Conservation (phyloP, 2,888 invertebrate genomes). For the Boloria euphrosyne region DNA sequence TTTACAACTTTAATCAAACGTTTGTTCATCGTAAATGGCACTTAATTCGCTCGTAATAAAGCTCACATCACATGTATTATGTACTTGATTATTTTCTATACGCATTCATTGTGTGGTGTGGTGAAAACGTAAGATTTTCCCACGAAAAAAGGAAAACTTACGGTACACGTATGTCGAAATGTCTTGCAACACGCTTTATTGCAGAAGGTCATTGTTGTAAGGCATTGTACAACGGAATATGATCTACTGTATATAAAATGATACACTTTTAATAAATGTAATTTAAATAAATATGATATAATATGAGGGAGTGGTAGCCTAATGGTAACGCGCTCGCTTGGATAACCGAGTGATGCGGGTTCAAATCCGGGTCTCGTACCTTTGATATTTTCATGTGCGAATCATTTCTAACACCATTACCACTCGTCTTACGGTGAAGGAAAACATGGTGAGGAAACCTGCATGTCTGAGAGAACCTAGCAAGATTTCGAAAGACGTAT, state of each 20-base stretch:
- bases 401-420: too few relatives aligned
- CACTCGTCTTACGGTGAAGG: too few relatives aligned
- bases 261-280: too few relatives aligned
- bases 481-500: too few relatives aligned
- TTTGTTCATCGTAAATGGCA: slow-evolving; percentile 29
- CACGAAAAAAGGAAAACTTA: slow-evolving; percentile 79
- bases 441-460: too few relatives aligned
- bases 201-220: slow-evolving; percentile 41
- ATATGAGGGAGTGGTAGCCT: too few relatives aligned
- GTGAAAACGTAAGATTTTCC: slow-evolving; percentile 75
- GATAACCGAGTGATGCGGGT: too few relatives aligned
- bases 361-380: too few relatives aligned
- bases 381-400: too few relatives aligned
- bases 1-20: slow-evolving; percentile 28
- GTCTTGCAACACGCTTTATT: slow-evolving; percentile 56
- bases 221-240: slow-evolving; percentile 29
- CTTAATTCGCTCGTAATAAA: slow-evolving; percentile 41
- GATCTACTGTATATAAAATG: neutral
- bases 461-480: too few relatives aligned
- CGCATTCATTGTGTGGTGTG: slow-evolving; percentile 57
- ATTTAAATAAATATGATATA: too few relatives aligned
- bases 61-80: slow-evolving; percentile 40
- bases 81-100: slow-evolving; percentile 46
- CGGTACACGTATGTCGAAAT: slow-evolving; percentile 64
- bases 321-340: too few relatives aligned